Conservation (phyloP, 2,888 invertebrate species). For the Drosophila stalkeri region DNA sequence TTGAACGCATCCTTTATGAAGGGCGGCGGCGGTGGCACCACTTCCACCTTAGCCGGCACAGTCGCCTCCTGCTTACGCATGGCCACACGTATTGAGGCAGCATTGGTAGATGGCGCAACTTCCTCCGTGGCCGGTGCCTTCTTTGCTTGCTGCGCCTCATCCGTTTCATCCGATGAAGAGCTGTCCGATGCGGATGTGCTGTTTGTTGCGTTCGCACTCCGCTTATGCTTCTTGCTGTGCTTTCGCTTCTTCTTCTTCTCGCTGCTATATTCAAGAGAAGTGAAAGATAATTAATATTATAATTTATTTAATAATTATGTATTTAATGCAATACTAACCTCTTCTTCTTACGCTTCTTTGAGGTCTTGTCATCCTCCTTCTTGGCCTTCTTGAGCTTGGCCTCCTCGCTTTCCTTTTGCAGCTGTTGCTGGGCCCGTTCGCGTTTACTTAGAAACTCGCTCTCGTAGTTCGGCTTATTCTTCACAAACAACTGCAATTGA, state of each 20-base stretch:
- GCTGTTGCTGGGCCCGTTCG: constrained; percentile 89
- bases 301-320: background rate
- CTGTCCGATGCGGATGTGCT: constrained; percentile 70
- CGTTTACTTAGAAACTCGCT: constrained; percentile 94
- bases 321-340: constrained; percentile 79
- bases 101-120: constrained; percentile 55
- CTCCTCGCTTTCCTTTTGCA: constrained; percentile 81
- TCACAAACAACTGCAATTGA: constrained; percentile 89
- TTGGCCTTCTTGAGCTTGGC: constrained; percentile 85
- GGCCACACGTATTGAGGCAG: constrained; percentile 88
- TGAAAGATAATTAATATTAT: background rate
- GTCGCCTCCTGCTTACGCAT: constrained; percentile 85
- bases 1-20: constrained; percentile 53
- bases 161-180: constrained; percentile 71
- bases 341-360: constrained; percentile 87
- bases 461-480: constrained; percentile 95
- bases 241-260: constrained; percentile 86
- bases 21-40: constrained; percentile 63
- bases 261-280: constrained; percentile 71
- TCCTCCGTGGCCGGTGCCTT: constrained; percentile 37
- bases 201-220: constrained; percentile 39
- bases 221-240: constrained; percentile 86
- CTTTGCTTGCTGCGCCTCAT: constrained; percentile 55
- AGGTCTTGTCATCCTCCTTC: constrained; percentile 83
- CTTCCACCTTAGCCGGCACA: constrained; percentile 26